A percentile compares a stretch with the other conserved stretches of the same genome.
phyloP scores from a whole-genome alignment of 2,113 vertebrate genomes.

The Strigops habroptila region DNA sequence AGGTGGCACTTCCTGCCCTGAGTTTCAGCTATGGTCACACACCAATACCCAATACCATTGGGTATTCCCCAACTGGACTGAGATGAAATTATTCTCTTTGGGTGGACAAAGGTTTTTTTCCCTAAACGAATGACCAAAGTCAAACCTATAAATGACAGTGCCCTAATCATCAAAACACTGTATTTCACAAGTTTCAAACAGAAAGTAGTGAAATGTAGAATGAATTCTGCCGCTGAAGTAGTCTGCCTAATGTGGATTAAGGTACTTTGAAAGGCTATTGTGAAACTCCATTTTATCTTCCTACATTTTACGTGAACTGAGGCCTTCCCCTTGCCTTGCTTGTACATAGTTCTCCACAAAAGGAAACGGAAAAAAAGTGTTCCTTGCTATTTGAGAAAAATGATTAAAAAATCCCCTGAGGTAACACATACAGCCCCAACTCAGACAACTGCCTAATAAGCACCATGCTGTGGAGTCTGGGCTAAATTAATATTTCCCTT shows the following conservation, averaged over 20 bases:
- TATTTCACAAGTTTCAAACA: constrained; percentile 28
- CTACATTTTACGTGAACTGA: constrained; percentile 56
- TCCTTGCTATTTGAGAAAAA: neutral
- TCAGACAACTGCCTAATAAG: neutral
- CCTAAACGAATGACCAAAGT: neutral
- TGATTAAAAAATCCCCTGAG: neutral
- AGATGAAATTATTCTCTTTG: constrained; percentile 24
- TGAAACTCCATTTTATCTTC: constrained; percentile 48
- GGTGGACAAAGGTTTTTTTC: neutral
- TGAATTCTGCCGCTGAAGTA: constrained; percentile 24
- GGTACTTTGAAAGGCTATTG: constrained; percentile 44
- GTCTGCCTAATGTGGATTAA: neutral
- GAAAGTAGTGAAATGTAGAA: constrained; percentile 17
- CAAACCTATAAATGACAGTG: constrained; percentile 4
- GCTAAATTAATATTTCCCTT: neutral
- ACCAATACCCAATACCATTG: neutral
- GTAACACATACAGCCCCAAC: neutral
- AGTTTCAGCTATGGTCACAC: neutral
- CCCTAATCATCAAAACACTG: constrained; percentile 25
- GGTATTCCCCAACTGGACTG: neutral
- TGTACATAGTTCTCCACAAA: neutral
- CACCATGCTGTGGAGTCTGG: neutral
- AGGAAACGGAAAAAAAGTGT: neutral
- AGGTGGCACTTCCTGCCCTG: accelerated
- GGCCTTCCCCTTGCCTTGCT: neutral